Evolutionary conservation across 2,797 vertebrate genomes (phyloP), one percentile per base, ranked within the genome.

Genomic region (Hydrophis major): DNA sequence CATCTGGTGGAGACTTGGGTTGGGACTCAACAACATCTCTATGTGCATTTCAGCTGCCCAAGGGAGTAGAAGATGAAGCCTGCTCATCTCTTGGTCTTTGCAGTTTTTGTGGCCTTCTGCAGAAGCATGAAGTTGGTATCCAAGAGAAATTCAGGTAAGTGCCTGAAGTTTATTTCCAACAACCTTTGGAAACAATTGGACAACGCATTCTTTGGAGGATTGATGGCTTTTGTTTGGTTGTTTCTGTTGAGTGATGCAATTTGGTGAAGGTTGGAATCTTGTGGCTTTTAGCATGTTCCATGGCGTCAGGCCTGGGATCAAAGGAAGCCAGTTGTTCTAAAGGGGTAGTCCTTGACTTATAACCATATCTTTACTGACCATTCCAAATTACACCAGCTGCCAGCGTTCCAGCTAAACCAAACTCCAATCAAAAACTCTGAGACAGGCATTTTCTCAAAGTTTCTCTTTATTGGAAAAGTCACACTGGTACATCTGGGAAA

Each of bases 71-170:
- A 96, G 96, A 99, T 99, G 99, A 99, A 98, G 98, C 96, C 97
- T 93, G 95, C 97, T 95, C 94, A 98, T 96, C 96, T 98, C 96
- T 95, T 99, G 96, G 96, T 98, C 94, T 96, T 99, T 96, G 97
- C 99, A 97, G 96, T 99, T 95, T 97, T 97, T 96, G 98, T 98
- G 42, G 98, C 97, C 94, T 97, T 98, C 97, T 98, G 98, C 96
- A 98, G 98, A 95, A 98, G 98, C 95, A 97, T 99, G 96, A 99
- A 99, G 97, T 98, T 99, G 92, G 98, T 99, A 95, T 99, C 99
- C 95, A 99, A 99, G 97, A 99, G 99, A 97, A 99, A 99, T 98
- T 99, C 99, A 94, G 99, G 99, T 99, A 98, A 98, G 98, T 97
- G 92, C 78, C 92, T 96, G 94, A 93, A 92, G 95, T 96, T 86